Conservation (phyloP, 2,888 invertebrate genomes). For the Strigamia maritima region DNA sequence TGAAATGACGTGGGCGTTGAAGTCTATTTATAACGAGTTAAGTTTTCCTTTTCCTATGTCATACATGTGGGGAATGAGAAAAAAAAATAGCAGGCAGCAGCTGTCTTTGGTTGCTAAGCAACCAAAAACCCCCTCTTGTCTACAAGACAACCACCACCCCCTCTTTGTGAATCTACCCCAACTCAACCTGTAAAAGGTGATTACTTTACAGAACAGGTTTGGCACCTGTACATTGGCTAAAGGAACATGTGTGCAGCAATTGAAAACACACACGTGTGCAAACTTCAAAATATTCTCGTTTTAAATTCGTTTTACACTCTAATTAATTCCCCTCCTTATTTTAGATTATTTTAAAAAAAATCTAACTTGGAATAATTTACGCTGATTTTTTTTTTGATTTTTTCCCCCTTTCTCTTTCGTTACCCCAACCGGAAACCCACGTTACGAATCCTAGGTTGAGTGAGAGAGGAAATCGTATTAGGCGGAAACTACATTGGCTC, state of each 20-base stretch:
- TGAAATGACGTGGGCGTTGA: conserved; percentile 6
- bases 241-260: conserved; percentile 4
- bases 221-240: conserved; percentile 20
- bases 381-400: neutral
- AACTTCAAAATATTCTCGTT: neutral
- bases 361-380: too few relatives aligned
- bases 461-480: conserved; percentile 24
- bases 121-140: conserved; percentile 19
- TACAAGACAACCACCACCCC: neutral
- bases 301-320: neutral
- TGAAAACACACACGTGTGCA: neutral
- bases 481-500: conserved; percentile 18
- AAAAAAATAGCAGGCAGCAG: neutral
- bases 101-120: conserved; percentile 13
- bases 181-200: conserved; percentile 13
- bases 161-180: neutral
- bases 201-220: conserved; percentile 10
- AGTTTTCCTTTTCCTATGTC: neutral
- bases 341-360: too few relatives aligned
- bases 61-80: neutral
- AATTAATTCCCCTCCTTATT: too few relatives aligned
- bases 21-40: conserved; percentile 23
- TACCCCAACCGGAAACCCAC: conserved; percentile 8
- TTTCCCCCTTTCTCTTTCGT: neutral
- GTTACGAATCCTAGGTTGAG: conserved; percentile 12